Conservation (phyloP, 2,888 invertebrate genomes). For the Platycheirus albimanus region DNA sequence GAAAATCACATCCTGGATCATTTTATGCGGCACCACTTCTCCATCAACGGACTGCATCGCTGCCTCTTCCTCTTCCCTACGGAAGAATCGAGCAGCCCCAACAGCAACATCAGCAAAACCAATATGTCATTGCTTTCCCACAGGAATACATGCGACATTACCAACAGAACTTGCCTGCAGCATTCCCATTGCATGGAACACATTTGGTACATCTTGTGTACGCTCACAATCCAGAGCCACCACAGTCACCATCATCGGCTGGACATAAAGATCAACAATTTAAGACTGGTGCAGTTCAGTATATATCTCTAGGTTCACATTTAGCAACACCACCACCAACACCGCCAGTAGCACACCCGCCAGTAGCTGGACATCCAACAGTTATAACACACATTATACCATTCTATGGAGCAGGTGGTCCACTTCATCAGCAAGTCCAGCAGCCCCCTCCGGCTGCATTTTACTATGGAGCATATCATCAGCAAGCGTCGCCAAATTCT, state of each 20-base stretch:
- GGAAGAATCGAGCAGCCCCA: conserved; percentile 42
- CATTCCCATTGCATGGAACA: conserved; percentile 51
- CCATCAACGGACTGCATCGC: conserved; percentile 19
- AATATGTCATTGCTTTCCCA: conserved; percentile 80
- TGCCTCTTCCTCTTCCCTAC: conserved; percentile 34
- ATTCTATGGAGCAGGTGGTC: conserved; percentile 32
- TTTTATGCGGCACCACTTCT: conserved; percentile 73
- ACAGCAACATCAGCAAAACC: conserved; percentile 76
- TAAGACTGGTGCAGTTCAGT: conserved; percentile 39
- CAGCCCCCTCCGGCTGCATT: conserved; percentile 31
- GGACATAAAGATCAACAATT: conserved; percentile 38
- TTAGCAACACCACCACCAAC: conserved; percentile 27
- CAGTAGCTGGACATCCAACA: conserved; percentile 10
- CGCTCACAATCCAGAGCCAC: background rate
- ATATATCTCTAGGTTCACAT: conserved; percentile 41
- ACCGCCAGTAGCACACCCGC: conserved; percentile 15
- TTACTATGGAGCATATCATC: conserved; percentile 39
- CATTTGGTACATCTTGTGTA: conserved; percentile 44
- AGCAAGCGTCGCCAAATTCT: conserved; percentile 34
- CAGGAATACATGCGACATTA: conserved; percentile 79
- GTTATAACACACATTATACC: conserved; percentile 53
- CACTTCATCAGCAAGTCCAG: conserved; percentile 39
- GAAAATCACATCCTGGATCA: conserved; percentile 61
- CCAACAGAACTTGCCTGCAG: conserved; percentile 76
- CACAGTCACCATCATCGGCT: background rate